Conservation (phyloP, 2,113 vertebrate genomes). For the Dipodomys spectabilis region DNA sequence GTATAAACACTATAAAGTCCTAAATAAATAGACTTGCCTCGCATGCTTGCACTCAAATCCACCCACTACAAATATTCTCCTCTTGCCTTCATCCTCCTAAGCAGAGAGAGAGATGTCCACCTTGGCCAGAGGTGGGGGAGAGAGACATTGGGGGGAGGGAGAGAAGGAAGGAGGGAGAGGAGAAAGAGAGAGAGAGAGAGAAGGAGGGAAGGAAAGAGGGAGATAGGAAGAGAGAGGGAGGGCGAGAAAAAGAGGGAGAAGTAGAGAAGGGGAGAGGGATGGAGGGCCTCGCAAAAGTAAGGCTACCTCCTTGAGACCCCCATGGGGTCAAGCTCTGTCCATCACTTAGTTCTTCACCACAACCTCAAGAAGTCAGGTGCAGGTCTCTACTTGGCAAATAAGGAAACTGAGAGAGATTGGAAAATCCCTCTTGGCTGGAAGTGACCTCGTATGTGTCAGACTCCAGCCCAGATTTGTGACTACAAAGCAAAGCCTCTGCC, state of each 20-base stretch:
- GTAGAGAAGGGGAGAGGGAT: no score
- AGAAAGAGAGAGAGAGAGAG: no score
- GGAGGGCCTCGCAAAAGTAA: neutral
- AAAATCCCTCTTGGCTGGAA: constrained; percentile 27
- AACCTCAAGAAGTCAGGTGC: neutral
- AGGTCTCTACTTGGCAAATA: neutral
- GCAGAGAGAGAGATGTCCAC: neutral
- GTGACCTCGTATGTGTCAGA: neutral
- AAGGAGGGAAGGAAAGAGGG: no score
- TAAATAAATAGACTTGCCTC: constrained; percentile 10
- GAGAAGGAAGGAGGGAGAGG: no score
- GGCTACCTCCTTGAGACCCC: neutral
- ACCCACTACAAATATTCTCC: neutral
- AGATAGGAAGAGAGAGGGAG: no score
- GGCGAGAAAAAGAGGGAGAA: no score
- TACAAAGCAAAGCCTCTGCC: constrained; percentile 38
- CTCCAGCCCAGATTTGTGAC: constrained; percentile 16
- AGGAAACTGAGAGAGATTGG: constrained; percentile 47
- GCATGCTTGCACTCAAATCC: neutral
- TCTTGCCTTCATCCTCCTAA: neutral
- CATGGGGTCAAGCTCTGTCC: neutral
- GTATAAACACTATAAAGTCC: neutral
- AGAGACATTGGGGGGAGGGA: no score
- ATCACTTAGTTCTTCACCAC: neutral
- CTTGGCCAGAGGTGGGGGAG: neutral